Conservation (phyloP, 2,797 vertebrate genomes). For the Arvicola amphibius region DNA sequence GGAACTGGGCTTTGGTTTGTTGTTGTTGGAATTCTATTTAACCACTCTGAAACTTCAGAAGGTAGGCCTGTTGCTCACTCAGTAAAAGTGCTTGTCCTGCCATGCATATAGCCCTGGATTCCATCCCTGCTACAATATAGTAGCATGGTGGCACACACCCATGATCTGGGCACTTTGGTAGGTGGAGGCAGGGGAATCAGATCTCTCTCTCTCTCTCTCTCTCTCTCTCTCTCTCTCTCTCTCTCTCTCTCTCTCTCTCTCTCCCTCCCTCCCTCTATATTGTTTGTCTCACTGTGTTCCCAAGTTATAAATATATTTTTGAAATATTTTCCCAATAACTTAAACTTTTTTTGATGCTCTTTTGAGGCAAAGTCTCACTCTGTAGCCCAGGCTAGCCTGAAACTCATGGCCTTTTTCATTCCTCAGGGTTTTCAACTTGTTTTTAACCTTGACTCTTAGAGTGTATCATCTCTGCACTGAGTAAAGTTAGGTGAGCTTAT, state of each 20-base stretch:
- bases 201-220: background rate
- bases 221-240: no score
- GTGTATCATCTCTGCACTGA: background rate
- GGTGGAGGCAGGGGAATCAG: background rate
- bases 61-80: background rate
- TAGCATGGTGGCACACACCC: background rate
- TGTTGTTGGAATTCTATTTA: constrained; percentile 49
- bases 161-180: background rate
- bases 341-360: background rate
- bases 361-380: background rate
- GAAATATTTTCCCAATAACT: background rate
- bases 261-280: no score
- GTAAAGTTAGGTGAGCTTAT: background rate
- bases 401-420: background rate
- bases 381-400: background rate
- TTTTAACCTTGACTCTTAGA: background rate
- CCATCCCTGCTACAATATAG: no score
- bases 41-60: background rate
- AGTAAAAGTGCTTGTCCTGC: background rate
- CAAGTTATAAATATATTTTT: constrained; percentile 1
- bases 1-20: background rate
- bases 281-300: background rate
- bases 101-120: background rate
- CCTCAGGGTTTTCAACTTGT: background rate
- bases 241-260: no score